Evolutionary conservation across 2,888 invertebrate species (phyloP).

Genomic region (Dilophus febrilis): DNA sequence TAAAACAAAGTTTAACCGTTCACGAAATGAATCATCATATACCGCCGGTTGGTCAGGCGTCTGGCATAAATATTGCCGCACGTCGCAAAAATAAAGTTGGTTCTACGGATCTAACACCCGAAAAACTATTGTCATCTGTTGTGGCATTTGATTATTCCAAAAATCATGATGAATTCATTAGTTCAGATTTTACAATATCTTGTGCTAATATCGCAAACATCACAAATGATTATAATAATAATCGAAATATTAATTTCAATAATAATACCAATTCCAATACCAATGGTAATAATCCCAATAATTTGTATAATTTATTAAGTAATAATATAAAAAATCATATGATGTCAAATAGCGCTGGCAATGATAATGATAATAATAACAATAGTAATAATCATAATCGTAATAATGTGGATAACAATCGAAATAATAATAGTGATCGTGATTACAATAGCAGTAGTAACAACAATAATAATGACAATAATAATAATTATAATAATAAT

Average conservation of each 20-base stretch:
- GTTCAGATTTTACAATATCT: no score
- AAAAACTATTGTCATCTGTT: conserved; percentile 13
- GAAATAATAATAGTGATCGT: conserved; percentile 7
- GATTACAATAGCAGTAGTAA: conserved; percentile 9
- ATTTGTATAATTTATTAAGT: no score
- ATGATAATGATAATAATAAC: no score
- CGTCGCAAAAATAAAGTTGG: conserved; percentile 59
- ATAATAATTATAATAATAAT: not conserved
- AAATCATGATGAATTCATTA: no score
- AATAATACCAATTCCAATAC: no score
- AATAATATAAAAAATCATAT: no score
- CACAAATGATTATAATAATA: no score
- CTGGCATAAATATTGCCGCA: conserved; percentile 35
- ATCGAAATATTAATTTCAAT: no score
- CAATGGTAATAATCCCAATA: no score
- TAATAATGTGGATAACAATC: conserved; percentile 1
- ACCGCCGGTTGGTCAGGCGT: conserved; percentile 53
- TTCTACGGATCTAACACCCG: conserved; percentile 35
- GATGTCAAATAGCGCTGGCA: no score
- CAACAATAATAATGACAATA: conserved; percentile 4
- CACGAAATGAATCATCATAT: conserved; percentile 85
- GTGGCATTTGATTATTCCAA: not conserved
- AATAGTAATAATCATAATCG: no score
- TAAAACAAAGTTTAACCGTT: conserved; percentile 79
- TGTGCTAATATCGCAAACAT: no score